Conservation (phyloP, 1,140 invertebrate genomes). For the Aphaenogaster floridana region DNA sequence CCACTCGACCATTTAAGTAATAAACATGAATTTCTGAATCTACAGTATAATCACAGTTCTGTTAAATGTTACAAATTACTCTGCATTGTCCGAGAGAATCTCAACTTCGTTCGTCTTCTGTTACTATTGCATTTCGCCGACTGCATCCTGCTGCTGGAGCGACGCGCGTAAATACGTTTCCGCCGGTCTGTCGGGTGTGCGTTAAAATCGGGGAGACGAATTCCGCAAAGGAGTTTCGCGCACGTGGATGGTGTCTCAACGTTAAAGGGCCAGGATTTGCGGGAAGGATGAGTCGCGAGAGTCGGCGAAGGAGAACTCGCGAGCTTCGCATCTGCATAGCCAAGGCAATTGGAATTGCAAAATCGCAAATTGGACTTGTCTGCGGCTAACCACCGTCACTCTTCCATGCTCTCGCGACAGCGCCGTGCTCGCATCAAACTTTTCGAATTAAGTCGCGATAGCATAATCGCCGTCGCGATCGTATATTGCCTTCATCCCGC, state of each 20-base stretch:
- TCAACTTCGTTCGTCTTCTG: not conserved
- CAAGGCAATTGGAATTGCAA: constrained; percentile 82
- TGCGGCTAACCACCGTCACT: constrained; percentile 66
- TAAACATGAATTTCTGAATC: not conserved
- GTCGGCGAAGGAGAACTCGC: constrained; percentile 57
- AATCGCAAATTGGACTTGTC: constrained; percentile 82
- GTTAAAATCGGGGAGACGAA: constrained; percentile 43
- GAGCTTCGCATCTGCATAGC: constrained; percentile 78
- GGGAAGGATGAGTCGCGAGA: constrained; percentile 44
- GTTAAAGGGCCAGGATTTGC: constrained; percentile 61
- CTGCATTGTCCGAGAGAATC: constrained; percentile 2
- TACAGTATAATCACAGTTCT: constrained; percentile 73
- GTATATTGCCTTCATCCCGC: constrained; percentile 5
- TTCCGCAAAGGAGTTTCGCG: constrained; percentile 23
- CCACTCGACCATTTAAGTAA: not conserved
- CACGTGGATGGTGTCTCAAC: constrained; percentile 22
- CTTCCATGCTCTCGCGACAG: constrained; percentile 37
- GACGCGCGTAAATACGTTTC: constrained; percentile 61
- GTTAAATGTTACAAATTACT: constrained; percentile 74
- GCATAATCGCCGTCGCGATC: constrained; percentile 49
- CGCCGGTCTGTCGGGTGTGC: constrained; percentile 21
- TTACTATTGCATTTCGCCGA: constrained; percentile 7
- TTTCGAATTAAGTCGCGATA: constrained; percentile 76
- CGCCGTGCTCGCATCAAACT: constrained; percentile 70
- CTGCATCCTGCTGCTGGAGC: not conserved